phyloP scores from a whole-genome alignment of 2,888 invertebrate species.

The Dasysyrphus tricinctus region DNA sequence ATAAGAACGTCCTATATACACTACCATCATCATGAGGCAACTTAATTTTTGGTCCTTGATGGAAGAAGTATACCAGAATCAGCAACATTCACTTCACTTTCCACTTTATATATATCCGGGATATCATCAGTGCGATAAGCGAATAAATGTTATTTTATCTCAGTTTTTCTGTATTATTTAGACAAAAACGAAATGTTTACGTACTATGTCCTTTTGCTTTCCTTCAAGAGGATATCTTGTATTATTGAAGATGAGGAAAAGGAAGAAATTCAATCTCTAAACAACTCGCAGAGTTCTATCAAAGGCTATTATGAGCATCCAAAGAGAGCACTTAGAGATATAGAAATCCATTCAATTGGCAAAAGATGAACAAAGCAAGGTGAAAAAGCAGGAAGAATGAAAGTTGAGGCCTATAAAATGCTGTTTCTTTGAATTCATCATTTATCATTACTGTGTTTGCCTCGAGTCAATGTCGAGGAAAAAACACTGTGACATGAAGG shows the following conservation, averaged over 20 bases:
- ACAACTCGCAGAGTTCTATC: slow-evolving; percentile 35
- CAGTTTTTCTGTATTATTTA: slow-evolving; percentile 48
- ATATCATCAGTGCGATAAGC: slow-evolving; percentile 62
- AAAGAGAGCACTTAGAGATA: slow-evolving; percentile 39
- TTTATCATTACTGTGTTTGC: slow-evolving; percentile 52
- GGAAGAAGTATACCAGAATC: slow-evolving; percentile 31
- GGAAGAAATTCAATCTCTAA: slow-evolving; percentile 10
- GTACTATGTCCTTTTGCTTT: not conserved
- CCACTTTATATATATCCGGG: slow-evolving; percentile 65
- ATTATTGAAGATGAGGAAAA: slow-evolving; percentile 7
- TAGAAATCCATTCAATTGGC: slow-evolving; percentile 47
- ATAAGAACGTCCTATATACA: slow-evolving; percentile 58
- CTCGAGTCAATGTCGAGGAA: slow-evolving; percentile 34
- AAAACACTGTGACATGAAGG: slow-evolving; percentile 37
- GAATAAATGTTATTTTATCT: slow-evolving; percentile 64
- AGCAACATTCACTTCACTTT: slow-evolving; percentile 64
- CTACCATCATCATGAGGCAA: slow-evolving; percentile 44
- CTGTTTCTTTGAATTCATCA: slow-evolving; percentile 52
- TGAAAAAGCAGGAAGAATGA: slow-evolving; percentile 19
- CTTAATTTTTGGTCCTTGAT: slow-evolving; percentile 71
- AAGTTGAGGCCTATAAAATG: not conserved
- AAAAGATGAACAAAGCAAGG: slow-evolving; percentile 30
- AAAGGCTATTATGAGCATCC: slow-evolving; percentile 46
- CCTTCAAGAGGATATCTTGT: slow-evolving; percentile 34
- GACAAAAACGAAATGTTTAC: slow-evolving; percentile 1